Percentiles rank a stretch among this genome's conserved stretches.
Conservation (phyloP, 2,888 invertebrate species). For the Lomographa bimaculata region DNA sequence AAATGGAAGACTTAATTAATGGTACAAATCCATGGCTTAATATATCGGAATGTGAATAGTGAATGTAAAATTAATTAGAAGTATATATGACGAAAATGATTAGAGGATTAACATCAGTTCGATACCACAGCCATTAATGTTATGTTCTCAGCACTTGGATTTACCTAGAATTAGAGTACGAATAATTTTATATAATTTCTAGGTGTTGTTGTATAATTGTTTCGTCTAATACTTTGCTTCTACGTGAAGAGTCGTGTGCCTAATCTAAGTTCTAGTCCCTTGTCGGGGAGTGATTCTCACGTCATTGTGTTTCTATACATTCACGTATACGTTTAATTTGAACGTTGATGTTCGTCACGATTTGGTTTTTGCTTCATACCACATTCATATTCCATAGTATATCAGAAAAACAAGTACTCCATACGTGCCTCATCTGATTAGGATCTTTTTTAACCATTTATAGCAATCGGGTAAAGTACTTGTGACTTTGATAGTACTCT, state of each 20-base stretch:
- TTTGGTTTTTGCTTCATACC: too few species aligned
- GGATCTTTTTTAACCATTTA: too few species aligned
- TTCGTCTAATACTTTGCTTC: constrained; percentile 29
- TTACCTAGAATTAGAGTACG: constrained; percentile 58
- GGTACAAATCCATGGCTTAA: constrained; percentile 69
- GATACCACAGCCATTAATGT: constrained; percentile 80
- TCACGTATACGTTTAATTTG: constrained; percentile 59
- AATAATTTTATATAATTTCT: constrained; percentile 52
- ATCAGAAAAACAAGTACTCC: too few species aligned
- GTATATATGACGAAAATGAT: constrained; percentile 59
- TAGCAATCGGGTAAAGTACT: constrained; percentile 3
- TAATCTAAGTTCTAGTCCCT: constrained; percentile 29
- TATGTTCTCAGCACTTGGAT: constrained; percentile 75
- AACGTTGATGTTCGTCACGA: constrained; percentile 36
- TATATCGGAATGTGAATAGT: constrained; percentile 50
- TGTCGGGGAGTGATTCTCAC: constrained; percentile 6
- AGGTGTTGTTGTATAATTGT: constrained; percentile 29
- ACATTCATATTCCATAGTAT: too few species aligned
- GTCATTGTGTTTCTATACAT: constrained; percentile 7
- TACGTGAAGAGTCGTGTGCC: constrained; percentile 27
- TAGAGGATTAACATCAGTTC: constrained; percentile 74
- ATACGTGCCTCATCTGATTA: too few species aligned
- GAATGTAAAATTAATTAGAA: constrained; percentile 50
- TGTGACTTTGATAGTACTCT: constrained; percentile 2
- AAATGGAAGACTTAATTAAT: constrained; percentile 80